Evolutionary conservation across 2,113 vertebrate species (phyloP).

Genomic region (Haliaeetus leucogaster): DNA sequence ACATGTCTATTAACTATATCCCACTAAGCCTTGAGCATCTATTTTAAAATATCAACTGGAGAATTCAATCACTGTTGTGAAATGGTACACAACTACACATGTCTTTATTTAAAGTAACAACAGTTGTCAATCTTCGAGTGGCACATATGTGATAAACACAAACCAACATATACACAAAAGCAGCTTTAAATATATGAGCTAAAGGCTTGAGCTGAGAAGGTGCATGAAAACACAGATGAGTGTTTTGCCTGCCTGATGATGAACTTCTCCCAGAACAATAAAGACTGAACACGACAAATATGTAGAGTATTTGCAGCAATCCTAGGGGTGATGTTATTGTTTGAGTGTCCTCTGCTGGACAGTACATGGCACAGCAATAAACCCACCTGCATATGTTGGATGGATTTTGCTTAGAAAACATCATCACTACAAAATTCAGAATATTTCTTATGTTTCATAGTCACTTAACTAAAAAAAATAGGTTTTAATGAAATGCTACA

Average conservation of each 20-base stretch:
- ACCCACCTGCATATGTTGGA: accelerated
- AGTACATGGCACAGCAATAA: accelerated
- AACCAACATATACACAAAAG: neutral
- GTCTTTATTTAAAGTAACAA: neutral
- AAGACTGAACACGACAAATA: accelerated
- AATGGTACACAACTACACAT: accelerated
- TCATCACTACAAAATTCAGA: neutral
- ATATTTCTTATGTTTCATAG: neutral
- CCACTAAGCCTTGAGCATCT: neutral
- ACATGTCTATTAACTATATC: neutral
- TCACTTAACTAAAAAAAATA: neutral
- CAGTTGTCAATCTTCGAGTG: accelerated
- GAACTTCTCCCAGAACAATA: neutral
- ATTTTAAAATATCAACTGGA: accelerated
- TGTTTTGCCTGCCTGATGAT: neutral
- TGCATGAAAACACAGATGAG: neutral
- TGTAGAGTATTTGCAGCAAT: accelerated
- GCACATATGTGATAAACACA: accelerated
- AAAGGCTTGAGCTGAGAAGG: neutral
- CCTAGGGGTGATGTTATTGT: accelerated
- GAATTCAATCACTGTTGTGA: neutral
- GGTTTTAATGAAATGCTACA: neutral
- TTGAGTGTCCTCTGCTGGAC: constrained; percentile 16
- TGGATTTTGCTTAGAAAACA: neutral
- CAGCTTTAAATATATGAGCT: neutral